These are phyloP conservation scores for Bujurquina vittata DNA, from an alignment of 2,113 vertebrate genomes.

Conservation along the genomic window DNA sequence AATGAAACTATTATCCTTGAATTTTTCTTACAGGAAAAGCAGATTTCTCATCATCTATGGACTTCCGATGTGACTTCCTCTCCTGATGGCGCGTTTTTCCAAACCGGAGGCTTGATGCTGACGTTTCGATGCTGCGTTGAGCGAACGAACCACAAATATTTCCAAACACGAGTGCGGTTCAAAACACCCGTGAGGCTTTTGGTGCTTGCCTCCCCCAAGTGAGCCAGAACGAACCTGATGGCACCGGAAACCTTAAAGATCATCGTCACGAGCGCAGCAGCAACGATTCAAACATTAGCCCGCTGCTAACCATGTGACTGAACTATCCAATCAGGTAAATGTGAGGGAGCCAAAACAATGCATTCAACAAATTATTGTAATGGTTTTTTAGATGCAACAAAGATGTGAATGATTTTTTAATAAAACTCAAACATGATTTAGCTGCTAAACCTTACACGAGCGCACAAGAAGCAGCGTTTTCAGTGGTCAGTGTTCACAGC, in stretches of 20 bases:
- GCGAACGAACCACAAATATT: no score
- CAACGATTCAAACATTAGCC: no score
- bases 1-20: background rate
- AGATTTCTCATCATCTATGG: background rate
- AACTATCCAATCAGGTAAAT: background rate
- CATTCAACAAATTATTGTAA: background rate
- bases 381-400: background rate
- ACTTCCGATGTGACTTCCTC: background rate
- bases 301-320: background rate
- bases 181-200: background rate
- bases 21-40: background rate
- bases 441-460: background rate
- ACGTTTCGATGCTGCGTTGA: background rate
- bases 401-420: background rate
- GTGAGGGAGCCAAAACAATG: background rate
- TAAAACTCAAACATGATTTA: background rate
- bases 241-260: no score
- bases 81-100: background rate
- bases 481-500: background rate
- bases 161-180: background rate
- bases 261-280: no score
- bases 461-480: background rate
- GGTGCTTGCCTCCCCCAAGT: background rate
- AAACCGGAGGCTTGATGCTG: background rate
- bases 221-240: no score